phyloP scores from a whole-genome alignment of 2,888 invertebrate species.

The Drosophila vallismaia region DNA sequence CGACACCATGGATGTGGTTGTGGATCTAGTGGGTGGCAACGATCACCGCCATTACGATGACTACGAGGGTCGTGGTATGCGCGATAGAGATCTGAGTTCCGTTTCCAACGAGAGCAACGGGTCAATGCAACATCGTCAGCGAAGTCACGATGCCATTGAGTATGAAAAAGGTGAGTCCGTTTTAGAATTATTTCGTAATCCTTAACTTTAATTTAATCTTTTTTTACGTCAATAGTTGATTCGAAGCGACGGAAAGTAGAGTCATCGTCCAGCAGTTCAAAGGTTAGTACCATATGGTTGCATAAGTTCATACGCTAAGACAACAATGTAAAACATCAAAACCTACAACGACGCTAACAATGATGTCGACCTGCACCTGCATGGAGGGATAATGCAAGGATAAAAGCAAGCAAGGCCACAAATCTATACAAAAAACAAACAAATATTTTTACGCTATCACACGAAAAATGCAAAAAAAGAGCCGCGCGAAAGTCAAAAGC shows the following conservation, averaged over 20 bases:
- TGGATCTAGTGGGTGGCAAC: slow-evolving; percentile 55
- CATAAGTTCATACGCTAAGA: slow-evolving; percentile 77
- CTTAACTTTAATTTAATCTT: neutral
- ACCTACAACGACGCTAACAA: slow-evolving; percentile 43
- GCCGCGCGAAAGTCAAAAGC: neutral
- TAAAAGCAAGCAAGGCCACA: neutral
- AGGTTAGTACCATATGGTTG: slow-evolving; percentile 91
- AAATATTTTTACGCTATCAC: neutral
- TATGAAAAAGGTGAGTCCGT: slow-evolving; percentile 88
- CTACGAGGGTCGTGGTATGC: slow-evolving; percentile 85
- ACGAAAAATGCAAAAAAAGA: neutral
- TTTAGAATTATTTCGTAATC: neutral
- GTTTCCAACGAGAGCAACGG: slow-evolving; percentile 85
- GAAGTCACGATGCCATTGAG: slow-evolving; percentile 86
- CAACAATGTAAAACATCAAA: slow-evolving; percentile 52
- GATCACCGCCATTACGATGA: slow-evolving; percentile 74
- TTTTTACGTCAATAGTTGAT: slow-evolving; percentile 84
- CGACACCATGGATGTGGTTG: slow-evolving; percentile 62
- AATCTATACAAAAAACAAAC: slow-evolving; percentile 5
- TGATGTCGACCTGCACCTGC: slow-evolving; percentile 15
- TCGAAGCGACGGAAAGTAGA: slow-evolving; percentile 94
- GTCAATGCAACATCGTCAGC: slow-evolving; percentile 85
- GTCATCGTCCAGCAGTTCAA: slow-evolving; percentile 88
- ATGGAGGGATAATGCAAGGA: slow-evolving; percentile 8
- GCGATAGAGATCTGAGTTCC: slow-evolving; percentile 86